phyloP scores from a whole-genome alignment of 1,140 invertebrate species.

The Dinoponera quadriceps region DNA sequence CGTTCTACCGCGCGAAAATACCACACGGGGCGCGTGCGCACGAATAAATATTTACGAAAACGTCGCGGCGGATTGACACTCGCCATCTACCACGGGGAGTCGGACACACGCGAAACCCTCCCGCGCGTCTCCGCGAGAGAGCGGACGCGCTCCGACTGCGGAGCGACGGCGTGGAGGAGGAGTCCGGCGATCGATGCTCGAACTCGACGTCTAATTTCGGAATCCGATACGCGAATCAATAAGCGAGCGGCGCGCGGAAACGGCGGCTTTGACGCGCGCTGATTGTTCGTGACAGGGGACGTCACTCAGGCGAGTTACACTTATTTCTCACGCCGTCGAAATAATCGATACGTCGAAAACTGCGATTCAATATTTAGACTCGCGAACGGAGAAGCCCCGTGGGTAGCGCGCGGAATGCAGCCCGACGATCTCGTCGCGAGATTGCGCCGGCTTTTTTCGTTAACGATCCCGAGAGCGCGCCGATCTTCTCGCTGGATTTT shows the following conservation, averaged over 20 bases:
- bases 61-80: not conserved
- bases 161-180: not conserved
- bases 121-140: no score
- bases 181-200: conserved; percentile 7
- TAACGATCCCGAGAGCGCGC: not conserved
- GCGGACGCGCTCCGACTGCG: no score
- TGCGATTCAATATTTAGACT: conserved; percentile 15
- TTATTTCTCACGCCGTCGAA: conserved; percentile 24
- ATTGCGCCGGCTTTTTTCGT: not conserved
- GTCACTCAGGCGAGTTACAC: conserved; percentile 32
- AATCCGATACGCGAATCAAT: conserved; percentile 38
- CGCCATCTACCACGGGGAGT: not conserved
- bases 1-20: not conserved
- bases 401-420: not conserved
- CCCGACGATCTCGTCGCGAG: not conserved
- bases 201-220: conserved; percentile 39
- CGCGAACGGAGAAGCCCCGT: not conserved
- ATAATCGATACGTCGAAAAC: conserved; percentile 25
- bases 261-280: conserved; percentile 8
- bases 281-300: conserved; percentile 30
- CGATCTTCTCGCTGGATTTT: not conserved
- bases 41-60: conserved; percentile 19
- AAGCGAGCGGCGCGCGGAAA: not conserved
- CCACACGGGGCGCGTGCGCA: no score
- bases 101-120: no score